Conservation (phyloP, 1,140 invertebrate species). For the Platorchestia sp. region DNA sequence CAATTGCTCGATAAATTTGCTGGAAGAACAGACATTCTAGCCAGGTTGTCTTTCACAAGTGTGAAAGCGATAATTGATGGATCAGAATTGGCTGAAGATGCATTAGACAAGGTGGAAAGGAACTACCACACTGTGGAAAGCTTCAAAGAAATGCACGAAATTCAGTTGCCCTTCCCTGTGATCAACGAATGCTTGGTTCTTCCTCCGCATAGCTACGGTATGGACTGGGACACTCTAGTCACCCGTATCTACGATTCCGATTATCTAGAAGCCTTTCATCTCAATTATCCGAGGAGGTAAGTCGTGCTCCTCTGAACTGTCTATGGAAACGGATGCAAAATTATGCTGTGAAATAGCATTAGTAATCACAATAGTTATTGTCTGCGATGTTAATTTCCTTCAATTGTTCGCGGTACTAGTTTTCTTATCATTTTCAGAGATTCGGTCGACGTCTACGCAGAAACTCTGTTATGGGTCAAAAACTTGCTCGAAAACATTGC, state of each 20-base stretch:
- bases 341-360: background rate
- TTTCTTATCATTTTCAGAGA: background rate
- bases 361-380: background rate
- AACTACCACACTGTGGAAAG: background rate
- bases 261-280: background rate
- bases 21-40: background rate
- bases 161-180: background rate
- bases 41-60: background rate
- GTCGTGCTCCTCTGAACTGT: background rate
- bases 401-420: background rate
- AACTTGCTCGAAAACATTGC: background rate
- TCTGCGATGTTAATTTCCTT: background rate
- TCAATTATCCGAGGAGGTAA: constrained; percentile 10
- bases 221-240: background rate
- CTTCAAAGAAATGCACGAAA: background rate
- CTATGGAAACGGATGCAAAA: background rate
- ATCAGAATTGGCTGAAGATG: background rate
- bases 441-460: background rate
- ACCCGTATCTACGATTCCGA: background rate
- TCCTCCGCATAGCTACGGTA: background rate
- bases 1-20: background rate
- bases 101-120: background rate
- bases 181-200: background rate
- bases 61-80: background rate
- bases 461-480: background rate